Conservation (phyloP, 2,113 vertebrate species). For the Saguinus imperator region DNA sequence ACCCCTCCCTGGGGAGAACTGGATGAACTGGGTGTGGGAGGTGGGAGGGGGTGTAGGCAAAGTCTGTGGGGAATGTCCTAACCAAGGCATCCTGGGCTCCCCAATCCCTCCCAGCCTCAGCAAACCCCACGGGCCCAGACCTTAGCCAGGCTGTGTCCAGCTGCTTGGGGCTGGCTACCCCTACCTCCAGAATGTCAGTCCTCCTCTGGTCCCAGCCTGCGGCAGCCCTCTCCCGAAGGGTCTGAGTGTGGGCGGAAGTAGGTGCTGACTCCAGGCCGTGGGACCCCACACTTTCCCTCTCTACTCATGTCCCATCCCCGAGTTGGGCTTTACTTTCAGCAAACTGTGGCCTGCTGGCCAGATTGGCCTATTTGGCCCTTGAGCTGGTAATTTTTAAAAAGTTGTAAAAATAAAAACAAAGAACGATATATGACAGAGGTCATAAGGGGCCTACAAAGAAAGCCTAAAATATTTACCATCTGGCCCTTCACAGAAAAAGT, state of each 20-base stretch:
- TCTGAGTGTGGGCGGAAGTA: not conserved
- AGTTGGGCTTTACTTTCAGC: not conserved
- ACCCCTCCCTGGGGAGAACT: not conserved
- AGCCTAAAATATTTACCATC: slow-evolving; percentile 28
- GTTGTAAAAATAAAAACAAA: slow-evolving; percentile 54
- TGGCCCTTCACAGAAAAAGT: slow-evolving; percentile 18
- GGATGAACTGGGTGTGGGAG: not conserved
- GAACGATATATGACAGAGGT: not conserved
- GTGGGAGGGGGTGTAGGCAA: not conserved
- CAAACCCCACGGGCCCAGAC: not conserved
- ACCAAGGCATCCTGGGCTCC: not conserved
- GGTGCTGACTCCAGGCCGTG: not conserved
- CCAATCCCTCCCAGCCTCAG: not conserved
- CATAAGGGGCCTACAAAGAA: not conserved
- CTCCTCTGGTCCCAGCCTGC: not conserved
- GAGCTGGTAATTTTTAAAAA: slow-evolving; percentile 35
- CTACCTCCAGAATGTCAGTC: not conserved
- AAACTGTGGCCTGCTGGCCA: not conserved
- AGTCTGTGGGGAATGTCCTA: not conserved
- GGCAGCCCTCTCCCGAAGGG: not conserved
- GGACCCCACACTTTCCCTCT: not conserved
- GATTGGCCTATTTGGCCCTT: not conserved
- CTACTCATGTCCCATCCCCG: not conserved
- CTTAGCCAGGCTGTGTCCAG: not conserved
- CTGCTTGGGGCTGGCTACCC: not conserved